Base-by-base conservation (phyloP, 2,113 vertebrate genomes). In the Neolamprologus sp. region DNA sequence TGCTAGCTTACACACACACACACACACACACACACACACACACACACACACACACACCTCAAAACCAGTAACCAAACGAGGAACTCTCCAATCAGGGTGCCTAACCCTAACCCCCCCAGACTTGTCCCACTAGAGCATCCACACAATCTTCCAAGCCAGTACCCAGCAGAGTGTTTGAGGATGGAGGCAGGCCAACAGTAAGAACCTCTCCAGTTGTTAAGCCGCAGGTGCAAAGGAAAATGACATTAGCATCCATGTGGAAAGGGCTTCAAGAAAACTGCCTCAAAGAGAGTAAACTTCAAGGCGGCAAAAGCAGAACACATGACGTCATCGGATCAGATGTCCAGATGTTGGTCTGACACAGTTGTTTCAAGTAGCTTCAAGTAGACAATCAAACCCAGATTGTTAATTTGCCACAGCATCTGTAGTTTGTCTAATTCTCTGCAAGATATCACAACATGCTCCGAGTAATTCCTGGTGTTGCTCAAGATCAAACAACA, bases 21-120 rank as follows among this genome's bases (percentile, higher is more conserved):
- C 65, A 71, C 85, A 83, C 17, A 54, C 49, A 23, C 23, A 68
- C 71, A 71, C 85, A 84, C 30, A 23, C 79, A 79, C 65, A 71
- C 63, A 55, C 85, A 68, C 71, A 79, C 84, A 84, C 30, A 23
- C 71, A 68, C 68, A 11, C 42, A 83, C 51, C 80, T 60, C 37
- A 30, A 33, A 87, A 17, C 87, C 28, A 86, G 49, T 51, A 42
- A 7, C 60, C 13, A 68, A 84, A 73, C 65, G n/a, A 85, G 80
- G 79, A 90, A 86, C 82, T 86, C 87, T 75, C 81, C 85, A 88
- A 81, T 33, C 89, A 85, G 85, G 30, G 73, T 42, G 58, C 28
- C 28, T 33, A 63, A 63, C 28, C 58, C 57, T 60, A 33, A 60
- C 45, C 37, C 35, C 81, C 30, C 68, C 54, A 6, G 5, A 9